Evolutionary conservation across 2,113 vertebrate species (phyloP), one percentile per base, ranked within the genome.

Genomic region (Grammomys surdaster): DNA sequence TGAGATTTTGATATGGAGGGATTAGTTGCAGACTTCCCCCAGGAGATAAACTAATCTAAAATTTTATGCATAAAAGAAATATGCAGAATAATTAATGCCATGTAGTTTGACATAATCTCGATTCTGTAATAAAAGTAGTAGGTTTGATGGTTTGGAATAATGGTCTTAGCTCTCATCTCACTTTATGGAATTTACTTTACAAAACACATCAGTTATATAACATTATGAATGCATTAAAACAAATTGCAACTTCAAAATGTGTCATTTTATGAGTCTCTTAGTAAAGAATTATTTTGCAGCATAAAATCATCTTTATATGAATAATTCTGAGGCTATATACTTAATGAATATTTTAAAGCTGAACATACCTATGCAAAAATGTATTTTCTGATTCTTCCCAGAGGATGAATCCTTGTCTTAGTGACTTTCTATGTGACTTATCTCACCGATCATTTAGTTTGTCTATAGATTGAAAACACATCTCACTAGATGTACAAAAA

Each of bases 81-180:
- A 88, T 40, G 69, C 40, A 85, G 95, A 93, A 96, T 77, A 95
- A 90, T 90, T 93, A 92, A 90, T 72, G 69, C 33, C 84, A 70
- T 56, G 54, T 86, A 97, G 60, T 93, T 96, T 91, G 67, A 88
- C 36, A 90, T 95, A 72, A 96, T 88, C 72, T 92, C 78, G 48
- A 93, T 70, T 93, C 33, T 22, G 54, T 90, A 94, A 90, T 95
- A 26, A 90, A 96, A 91, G n/a, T 63, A 85, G 8, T 78, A 92
- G 54, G 76, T 54, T 91, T 94, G 88, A 93, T 93, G 81, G 93
- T 86, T 93, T 95, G 43, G n/a, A 90, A 92, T 92, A 96, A 97
- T 92, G 16, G 19, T 94, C 89, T 88, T 93, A 69, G 93, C 63
- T 93, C 96, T 80, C 77, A 85, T 96, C 28, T 89, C 63, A 88